These are phyloP conservation scores for Dione juno DNA, from an alignment of 2,888 invertebrate species.

Conservation along the genomic window DNA sequence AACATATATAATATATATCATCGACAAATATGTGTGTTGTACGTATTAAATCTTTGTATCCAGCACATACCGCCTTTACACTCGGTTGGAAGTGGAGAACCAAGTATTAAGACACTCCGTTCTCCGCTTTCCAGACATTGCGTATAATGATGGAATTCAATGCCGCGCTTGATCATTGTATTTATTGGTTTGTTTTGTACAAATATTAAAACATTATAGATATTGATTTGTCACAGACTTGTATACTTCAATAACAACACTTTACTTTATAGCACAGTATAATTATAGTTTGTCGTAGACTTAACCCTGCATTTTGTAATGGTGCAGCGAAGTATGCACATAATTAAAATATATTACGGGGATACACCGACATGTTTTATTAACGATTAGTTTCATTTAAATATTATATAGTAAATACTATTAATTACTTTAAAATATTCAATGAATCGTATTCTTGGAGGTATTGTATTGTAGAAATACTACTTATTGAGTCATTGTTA, in stretches of 20 bases:
- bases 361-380: conserved; percentile 2
- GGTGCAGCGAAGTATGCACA: conserved; percentile 24
- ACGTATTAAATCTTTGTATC: no score
- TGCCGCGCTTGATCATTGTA: no score
- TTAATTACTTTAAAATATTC: background rate
- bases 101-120: no score
- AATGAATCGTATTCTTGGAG: background rate
- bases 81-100: no score
- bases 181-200: background rate
- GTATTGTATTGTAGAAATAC: no score
- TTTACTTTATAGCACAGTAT: background rate
- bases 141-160: no score
- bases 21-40: no score
- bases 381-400: conserved; percentile 7
- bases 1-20: no score
- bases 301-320: conserved; percentile 24
- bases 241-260: conserved; percentile 8
- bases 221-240: background rate
- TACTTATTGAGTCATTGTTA: background rate
- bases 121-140: no score
- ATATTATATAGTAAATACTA: background rate
- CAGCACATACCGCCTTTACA: no score
- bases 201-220: background rate
- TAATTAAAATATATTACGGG: conserved; percentile 28
- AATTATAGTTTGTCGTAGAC: conserved; percentile 12